Evolutionary conservation across 1,140 invertebrate species (phyloP).

Genomic region (Pogonognathellus flavescens): DNA sequence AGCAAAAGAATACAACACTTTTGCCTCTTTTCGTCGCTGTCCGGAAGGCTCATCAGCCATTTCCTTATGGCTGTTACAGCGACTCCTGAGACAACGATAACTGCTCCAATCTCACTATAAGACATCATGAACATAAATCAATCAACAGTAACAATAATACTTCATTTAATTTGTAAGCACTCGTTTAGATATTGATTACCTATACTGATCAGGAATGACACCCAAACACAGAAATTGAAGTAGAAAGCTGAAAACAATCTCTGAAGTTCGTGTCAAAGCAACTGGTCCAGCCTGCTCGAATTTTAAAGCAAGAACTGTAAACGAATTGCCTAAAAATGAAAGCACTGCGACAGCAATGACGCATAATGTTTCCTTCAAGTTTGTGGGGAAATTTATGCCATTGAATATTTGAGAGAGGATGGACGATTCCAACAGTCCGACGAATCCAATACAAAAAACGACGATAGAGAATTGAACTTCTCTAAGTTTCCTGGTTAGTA

Average conservation of each 20-base stretch:
- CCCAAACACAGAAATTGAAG: slow-evolving; percentile 38
- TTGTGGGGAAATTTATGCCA: neutral
- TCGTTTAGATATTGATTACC: no score
- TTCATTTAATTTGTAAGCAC: no score
- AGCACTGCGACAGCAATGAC: slow-evolving; percentile 29
- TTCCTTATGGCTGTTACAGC: no score
- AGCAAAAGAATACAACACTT: no score
- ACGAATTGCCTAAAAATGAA: slow-evolving; percentile 7
- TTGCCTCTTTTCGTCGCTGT: no score
- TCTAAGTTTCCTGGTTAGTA: neutral
- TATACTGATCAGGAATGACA: slow-evolving; percentile 27
- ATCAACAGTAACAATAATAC: no score
- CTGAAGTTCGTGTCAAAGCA: slow-evolving; percentile 27
- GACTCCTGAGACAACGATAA: no score
- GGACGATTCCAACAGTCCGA: neutral
- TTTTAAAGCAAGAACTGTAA: slow-evolving; percentile 56
- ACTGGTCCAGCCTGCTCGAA: slow-evolving; percentile 54
- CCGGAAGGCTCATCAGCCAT: no score
- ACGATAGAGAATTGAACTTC: neutral
- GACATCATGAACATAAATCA: no score
- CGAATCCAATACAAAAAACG: neutral
- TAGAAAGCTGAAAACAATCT: slow-evolving; percentile 54
- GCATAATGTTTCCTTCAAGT: slow-evolving; percentile 4
- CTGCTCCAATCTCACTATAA: no score
- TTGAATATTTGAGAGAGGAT: neutral